Base-by-base conservation (phyloP, 1,140 invertebrate genomes). In the Brachionus rotundiformis region DNA sequence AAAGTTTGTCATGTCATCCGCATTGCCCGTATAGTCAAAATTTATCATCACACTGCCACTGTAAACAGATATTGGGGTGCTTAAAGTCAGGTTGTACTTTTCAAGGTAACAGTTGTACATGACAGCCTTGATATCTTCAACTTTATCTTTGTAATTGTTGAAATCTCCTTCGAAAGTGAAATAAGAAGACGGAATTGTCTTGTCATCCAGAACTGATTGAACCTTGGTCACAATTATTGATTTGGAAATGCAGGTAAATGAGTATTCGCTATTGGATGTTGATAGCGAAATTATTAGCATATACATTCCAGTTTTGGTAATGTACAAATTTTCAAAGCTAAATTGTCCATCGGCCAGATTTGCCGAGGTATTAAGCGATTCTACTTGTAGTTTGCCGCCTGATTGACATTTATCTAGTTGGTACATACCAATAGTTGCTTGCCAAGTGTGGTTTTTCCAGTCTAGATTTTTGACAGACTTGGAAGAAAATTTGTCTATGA, bases 301-400 rank as follows among this genome's bases (percentile, higher is more conserved):
- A 73, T 73, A 73, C 68, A 73, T 47, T 7, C 68, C 68, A 44
- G 68, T 41, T 73, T 73, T 73, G 36, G 36, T 73, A 11, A 73
- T 73, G 39, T 27, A 44, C n/a, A 73, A 73, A 73, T 73, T 73
- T 4, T 73, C 39, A 73, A 73, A 44, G 11, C 1, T 44, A 16
- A 73, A 73, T 2, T 25, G 7, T 7, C 36, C 68, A 44, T 73
- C 39, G 4, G 33, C 36, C 23, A 73, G 41, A 31, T 73, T 13
- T 25, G 39, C 68, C 23, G 39, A 73, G 10, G 68, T 44, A 11
- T 44, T 44, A 4, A 19, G 2, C 0, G 19, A 25, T 11, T 73
- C 36, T 5, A 27, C 16, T 73, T 27, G 13, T 47, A 73, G n/a
- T 8, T 25, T 41, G 2, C 68, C 68, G 4, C 13, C 10, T 44